These are phyloP conservation scores for Benitochromis conjunctus DNA, from an alignment of 2,113 vertebrate species.

Conservation along the genomic window DNA sequence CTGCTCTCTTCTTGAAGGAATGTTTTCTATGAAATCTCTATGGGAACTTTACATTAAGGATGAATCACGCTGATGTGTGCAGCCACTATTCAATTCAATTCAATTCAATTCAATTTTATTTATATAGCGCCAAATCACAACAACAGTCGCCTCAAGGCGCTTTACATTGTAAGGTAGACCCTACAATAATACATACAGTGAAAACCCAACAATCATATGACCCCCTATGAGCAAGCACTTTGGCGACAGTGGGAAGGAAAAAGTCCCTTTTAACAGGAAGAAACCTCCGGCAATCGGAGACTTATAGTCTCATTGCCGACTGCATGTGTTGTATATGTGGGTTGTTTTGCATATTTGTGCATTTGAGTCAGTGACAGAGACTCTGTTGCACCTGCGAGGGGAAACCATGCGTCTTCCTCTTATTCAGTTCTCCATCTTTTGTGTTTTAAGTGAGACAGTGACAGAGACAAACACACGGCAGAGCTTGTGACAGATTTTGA, in stretches of 20 bases:
- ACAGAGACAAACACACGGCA: neutral
- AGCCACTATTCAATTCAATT: no score
- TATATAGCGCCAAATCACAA: no score
- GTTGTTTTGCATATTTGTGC: neutral
- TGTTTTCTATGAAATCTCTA: neutral
- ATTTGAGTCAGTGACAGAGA: neutral
- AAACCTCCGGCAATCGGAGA: no score
- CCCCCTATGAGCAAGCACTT: no score
- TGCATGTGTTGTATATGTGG: neutral
- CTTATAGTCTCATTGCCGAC: neutral
- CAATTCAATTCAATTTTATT: no score
- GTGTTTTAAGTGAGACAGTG: constrained; percentile 1
- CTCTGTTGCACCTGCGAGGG: neutral
- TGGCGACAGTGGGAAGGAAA: no score
- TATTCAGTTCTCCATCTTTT: neutral
- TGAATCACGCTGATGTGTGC: neutral
- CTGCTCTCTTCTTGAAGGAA: neutral
- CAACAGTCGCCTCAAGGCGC: no score
- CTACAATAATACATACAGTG: no score
- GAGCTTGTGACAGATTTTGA: neutral
- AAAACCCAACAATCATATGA: no score
- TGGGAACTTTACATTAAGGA: neutral
- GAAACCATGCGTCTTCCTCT: neutral
- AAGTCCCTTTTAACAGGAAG: no score
- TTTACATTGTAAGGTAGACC: no score